Conservation (phyloP, 2,113 vertebrate species). For the Hiodon tergisus region DNA sequence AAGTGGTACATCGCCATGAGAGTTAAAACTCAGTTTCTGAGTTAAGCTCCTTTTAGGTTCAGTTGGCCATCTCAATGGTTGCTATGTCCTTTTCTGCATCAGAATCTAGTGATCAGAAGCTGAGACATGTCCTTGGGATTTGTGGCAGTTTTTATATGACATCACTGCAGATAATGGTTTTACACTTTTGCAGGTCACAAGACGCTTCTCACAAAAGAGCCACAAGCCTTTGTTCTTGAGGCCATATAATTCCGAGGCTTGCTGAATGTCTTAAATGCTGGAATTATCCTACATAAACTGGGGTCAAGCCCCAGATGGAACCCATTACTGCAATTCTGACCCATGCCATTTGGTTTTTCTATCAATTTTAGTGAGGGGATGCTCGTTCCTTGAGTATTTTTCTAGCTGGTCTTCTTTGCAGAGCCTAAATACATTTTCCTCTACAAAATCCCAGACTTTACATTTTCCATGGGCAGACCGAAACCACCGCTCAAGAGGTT, state of each 20-base stretch:
- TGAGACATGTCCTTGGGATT: conserved; percentile 24
- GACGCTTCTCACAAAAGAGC: conserved; percentile 12
- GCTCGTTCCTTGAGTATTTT: conserved; percentile 30
- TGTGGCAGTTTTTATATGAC: conserved; percentile 16
- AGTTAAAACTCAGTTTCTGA: background rate
- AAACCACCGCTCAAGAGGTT: conserved; percentile 22
- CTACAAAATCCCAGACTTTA: conserved; percentile 31
- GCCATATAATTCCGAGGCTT: conserved; percentile 34
- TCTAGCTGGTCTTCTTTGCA: conserved; percentile 32
- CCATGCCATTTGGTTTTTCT: conserved; percentile 42
- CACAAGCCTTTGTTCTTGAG: conserved; percentile 30
- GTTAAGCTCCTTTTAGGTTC: background rate
- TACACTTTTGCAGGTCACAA: conserved; percentile 34
- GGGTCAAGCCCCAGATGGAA: conserved; percentile 45
- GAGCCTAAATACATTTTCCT: conserved; percentile 30
- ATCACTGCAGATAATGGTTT: conserved; percentile 26
- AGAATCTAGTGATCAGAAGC: background rate
- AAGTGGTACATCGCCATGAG: background rate
- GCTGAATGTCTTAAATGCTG: conserved; percentile 33
- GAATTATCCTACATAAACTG: conserved; percentile 39
- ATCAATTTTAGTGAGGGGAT: conserved; percentile 38
- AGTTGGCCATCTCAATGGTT: background rate
- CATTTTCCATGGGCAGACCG: conserved; percentile 34
- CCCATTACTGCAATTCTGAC: conserved; percentile 38
- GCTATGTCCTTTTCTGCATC: background rate